Percentiles rank a stretch among this genome's conserved stretches.
phyloP scores from a whole-genome alignment of 2,113 vertebrate species.

The Rissa tridactyla region DNA sequence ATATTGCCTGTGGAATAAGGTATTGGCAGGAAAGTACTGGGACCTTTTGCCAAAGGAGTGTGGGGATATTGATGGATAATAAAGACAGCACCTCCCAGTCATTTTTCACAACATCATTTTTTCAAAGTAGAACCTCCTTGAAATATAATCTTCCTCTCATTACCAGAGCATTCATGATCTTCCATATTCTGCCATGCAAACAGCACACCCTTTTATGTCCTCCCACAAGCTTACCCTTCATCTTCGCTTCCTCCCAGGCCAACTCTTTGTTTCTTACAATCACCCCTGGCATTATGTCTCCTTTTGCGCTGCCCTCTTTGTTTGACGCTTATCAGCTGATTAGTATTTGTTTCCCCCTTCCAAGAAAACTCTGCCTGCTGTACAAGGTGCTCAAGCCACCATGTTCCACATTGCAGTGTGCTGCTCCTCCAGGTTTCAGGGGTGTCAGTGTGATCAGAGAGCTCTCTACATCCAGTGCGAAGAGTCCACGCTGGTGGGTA shows the following conservation, averaged over 20 bases:
- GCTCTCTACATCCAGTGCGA: neutral
- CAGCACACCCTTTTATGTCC: constrained; percentile 21
- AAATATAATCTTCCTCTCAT: neutral
- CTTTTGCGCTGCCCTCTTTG: neutral
- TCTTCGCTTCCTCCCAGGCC: constrained; percentile 17
- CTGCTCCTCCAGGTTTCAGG: neutral
- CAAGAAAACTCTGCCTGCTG: neutral
- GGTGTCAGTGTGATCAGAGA: neutral
- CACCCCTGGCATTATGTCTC: neutral
- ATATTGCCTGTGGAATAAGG: neutral
- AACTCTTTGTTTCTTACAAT: constrained; percentile 9
- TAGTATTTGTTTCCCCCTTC: neutral
- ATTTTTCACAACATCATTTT: neutral
- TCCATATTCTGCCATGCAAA: constrained; percentile 25
- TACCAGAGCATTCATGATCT: neutral
- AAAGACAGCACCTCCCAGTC: neutral
- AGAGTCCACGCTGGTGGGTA: neutral
- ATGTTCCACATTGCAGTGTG: neutral
- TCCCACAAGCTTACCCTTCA: neutral
- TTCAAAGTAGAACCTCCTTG: neutral
- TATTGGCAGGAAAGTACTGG: neutral
- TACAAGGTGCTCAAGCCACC: neutral
- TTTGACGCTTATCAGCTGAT: neutral
- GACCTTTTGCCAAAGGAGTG: neutral
- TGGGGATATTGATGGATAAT: neutral